A percentile compares a stretch with the other conserved stretches of the same genome.
These are phyloP conservation scores for Valencia hispanica DNA, from an alignment of 2,797 vertebrate genomes.

Conservation along the genomic window DNA sequence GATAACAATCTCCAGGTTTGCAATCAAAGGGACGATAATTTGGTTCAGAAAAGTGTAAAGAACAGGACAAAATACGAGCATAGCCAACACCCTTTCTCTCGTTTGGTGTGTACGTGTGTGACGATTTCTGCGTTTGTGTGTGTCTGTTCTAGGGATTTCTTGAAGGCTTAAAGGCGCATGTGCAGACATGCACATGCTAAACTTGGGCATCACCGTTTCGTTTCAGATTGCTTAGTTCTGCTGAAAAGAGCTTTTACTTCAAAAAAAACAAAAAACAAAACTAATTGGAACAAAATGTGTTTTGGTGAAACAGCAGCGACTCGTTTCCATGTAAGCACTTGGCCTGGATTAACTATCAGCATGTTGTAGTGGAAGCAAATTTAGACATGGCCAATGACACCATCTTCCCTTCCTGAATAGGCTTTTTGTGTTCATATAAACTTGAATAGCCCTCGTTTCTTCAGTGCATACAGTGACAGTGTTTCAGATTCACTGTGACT, in stretches of 20 bases:
- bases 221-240: background rate
- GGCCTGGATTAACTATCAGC: conserved; percentile 15
- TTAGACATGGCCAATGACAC: background rate
- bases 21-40: conserved; percentile 44
- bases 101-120: conserved; percentile 24
- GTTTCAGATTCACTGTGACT: background rate
- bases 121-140: conserved; percentile 20
- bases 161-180: conserved; percentile 3
- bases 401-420: background rate
- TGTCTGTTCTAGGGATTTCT: background rate
- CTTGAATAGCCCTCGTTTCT: background rate
- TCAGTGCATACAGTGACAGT: background rate
- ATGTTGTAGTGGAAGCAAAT: conserved; percentile 7
- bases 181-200: background rate
- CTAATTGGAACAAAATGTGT: background rate
- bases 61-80: conserved; percentile 44
- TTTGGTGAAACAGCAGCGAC: background rate
- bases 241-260: background rate
- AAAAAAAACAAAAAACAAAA: background rate
- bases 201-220: background rate
- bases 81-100: background rate
- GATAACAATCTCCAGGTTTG: conserved; percentile 36
- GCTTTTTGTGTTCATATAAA: background rate
- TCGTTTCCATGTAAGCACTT: conserved; percentile 13
- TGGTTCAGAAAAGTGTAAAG: conserved; percentile 66